Evolutionary conservation across 2,113 vertebrate species (phyloP).

Genomic region (rat (Rattus norvegicus)): DNA sequence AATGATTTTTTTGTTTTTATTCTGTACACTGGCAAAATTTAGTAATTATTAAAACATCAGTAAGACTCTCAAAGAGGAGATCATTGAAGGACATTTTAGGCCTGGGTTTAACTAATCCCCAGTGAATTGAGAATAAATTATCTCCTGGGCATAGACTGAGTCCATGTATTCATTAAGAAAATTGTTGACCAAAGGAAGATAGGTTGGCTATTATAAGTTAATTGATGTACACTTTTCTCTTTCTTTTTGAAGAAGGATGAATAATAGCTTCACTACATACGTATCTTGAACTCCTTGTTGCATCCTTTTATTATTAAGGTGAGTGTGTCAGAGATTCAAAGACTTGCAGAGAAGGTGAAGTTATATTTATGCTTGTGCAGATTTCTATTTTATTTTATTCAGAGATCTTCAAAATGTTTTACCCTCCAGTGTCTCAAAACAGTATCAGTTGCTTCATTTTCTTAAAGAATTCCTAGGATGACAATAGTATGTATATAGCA

Average conservation of each 20-base stretch:
- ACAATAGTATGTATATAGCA: neutral
- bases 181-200: neutral
- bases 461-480: neutral
- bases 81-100: neutral
- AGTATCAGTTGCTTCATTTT: neutral
- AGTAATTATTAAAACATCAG: neutral
- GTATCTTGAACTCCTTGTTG: neutral
- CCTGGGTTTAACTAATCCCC: neutral
- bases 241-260: neutral
- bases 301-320: neutral
- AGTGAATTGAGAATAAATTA: neutral
- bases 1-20: neutral
- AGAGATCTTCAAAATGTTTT: neutral
- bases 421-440: neutral
- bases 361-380: neutral
- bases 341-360: neutral
- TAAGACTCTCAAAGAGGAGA: neutral
- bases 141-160: neutral
- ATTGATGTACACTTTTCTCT: neutral
- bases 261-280: neutral
- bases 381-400: neutral
- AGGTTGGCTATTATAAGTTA: neutral
- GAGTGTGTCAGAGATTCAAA: neutral
- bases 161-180: conserved; percentile 17
- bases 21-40: neutral